Conservation (phyloP, 2,888 invertebrate genomes). For the Leucophenga maculata region DNA sequence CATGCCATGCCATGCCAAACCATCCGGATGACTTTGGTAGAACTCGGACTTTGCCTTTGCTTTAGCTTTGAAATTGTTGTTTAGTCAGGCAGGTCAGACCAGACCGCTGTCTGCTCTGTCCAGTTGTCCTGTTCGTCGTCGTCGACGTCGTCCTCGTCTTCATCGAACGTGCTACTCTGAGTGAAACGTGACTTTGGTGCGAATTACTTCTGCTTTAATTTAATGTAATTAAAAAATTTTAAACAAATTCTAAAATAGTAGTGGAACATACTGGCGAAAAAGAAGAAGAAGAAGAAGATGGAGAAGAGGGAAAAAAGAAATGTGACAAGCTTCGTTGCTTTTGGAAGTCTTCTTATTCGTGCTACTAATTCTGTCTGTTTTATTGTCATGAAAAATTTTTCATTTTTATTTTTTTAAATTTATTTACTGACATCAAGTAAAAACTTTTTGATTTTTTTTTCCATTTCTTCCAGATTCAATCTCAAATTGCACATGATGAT, state of each 20-base stretch:
- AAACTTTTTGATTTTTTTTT: conserved; percentile 8
- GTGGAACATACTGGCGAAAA: conserved; percentile 11
- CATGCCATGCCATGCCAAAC: not conserved
- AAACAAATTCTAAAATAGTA: conserved; percentile 47
- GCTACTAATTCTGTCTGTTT: not conserved
- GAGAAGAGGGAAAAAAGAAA: conserved; percentile 37
- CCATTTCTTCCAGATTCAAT: conserved; percentile 73
- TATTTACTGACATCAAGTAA: conserved; percentile 35
- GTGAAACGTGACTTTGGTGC: conserved; percentile 66
- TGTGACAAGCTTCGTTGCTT: conserved; percentile 37
- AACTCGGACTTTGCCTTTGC: conserved; percentile 35
- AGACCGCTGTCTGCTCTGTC: conserved; percentile 11
- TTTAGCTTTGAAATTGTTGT: conserved; percentile 13
- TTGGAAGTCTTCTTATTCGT: not conserved
- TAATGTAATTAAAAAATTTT: conserved; percentile 66
- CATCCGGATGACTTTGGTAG: conserved; percentile 25
- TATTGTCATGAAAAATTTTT: conserved; percentile 22
- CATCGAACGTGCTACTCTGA: conserved; percentile 51
- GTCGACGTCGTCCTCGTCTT: conserved; percentile 8
- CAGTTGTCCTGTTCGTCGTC: conserved; percentile 22
- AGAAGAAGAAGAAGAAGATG: no score
- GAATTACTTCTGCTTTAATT: conserved; percentile 66
- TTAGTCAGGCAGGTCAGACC: conserved; percentile 30
- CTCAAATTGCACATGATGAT: conserved; percentile 76
- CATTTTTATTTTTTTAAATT: conserved; percentile 29